phyloP scores from a whole-genome alignment of 2,888 invertebrate species.

The Malthinus flaveolus region DNA sequence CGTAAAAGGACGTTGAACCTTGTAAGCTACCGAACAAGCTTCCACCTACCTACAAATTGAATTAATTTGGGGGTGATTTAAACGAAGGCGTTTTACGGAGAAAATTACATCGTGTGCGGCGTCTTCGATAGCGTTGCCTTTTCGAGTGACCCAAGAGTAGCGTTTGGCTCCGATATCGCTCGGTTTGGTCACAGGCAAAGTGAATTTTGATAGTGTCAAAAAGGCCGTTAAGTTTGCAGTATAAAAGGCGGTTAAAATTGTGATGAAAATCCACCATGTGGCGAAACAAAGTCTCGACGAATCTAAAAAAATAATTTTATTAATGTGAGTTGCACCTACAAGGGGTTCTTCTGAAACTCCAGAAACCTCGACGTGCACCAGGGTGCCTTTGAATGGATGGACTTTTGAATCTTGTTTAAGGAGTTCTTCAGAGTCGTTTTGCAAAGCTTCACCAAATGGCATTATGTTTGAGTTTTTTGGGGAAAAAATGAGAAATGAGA shows the following conservation, averaged over 20 bases:
- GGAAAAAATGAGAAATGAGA: too few relatives aligned
- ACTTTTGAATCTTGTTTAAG: too few relatives aligned
- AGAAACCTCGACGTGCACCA: too few relatives aligned
- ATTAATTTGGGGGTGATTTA: neutral
- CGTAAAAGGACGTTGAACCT: constrained; percentile 38
- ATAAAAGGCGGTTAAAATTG: constrained; percentile 85
- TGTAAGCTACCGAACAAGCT: neutral
- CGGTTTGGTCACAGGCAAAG: constrained; percentile 73
- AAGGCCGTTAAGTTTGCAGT: constrained; percentile 91
- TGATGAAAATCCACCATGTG: constrained; percentile 92
- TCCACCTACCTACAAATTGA: neutral
- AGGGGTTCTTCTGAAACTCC: too few relatives aligned
- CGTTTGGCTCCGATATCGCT: constrained; percentile 68
- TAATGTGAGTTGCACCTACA: neutral
- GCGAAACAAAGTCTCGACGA: constrained; percentile 83
- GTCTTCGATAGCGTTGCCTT: constrained; percentile 72
- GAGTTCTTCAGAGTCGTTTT: too few relatives aligned
- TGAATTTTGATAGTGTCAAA: constrained; percentile 84
- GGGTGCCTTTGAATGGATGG: too few relatives aligned
- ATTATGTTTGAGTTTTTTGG: too few relatives aligned
- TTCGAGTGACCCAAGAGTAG: constrained; percentile 71
- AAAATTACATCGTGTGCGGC: constrained; percentile 58
- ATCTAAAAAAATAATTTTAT: constrained; percentile 66
- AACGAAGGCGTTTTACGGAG: too few relatives aligned
- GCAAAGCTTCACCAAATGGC: too few relatives aligned